These are phyloP conservation scores for Micrasema longulum DNA, from an alignment of 1,140 invertebrate species.

Conservation along the genomic window DNA sequence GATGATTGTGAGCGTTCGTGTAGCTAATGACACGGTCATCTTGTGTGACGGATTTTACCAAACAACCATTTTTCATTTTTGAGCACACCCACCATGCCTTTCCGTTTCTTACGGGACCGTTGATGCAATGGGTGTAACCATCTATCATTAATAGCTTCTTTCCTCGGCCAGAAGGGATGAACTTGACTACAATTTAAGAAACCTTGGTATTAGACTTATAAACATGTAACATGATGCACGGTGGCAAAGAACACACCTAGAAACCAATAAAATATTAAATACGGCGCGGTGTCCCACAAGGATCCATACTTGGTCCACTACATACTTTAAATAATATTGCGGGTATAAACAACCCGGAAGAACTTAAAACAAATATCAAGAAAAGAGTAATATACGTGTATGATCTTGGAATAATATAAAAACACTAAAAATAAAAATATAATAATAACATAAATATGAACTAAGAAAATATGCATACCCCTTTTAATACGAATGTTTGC, in stretches of 20 bases:
- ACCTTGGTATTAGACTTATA: not conserved
- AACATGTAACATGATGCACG: too few species aligned
- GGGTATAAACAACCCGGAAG: not conserved
- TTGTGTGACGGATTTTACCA: not conserved
- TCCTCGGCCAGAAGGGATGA: not conserved
- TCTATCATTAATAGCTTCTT: slow-evolving; percentile 6
- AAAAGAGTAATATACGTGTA: too few species aligned
- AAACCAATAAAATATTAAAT: not conserved
- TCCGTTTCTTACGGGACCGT: not conserved
- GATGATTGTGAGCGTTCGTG: not conserved
- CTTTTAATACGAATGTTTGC: too few species aligned
- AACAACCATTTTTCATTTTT: not conserved
- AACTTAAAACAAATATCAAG: not conserved
- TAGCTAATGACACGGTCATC: not conserved
- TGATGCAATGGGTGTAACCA: not conserved
- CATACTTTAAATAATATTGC: not conserved
- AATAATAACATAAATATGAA: too few species aligned
- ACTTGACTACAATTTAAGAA: not conserved
- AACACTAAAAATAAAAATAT: too few species aligned
- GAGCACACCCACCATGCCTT: slow-evolving; percentile 11
- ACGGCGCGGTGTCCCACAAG: not conserved
- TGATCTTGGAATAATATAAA: too few species aligned
- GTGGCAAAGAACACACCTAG: too few species aligned
- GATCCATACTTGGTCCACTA: not conserved
- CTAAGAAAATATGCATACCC: too few species aligned